phyloP scores from a whole-genome alignment of 2,113 vertebrate species.

The Chionomys nivalis region DNA sequence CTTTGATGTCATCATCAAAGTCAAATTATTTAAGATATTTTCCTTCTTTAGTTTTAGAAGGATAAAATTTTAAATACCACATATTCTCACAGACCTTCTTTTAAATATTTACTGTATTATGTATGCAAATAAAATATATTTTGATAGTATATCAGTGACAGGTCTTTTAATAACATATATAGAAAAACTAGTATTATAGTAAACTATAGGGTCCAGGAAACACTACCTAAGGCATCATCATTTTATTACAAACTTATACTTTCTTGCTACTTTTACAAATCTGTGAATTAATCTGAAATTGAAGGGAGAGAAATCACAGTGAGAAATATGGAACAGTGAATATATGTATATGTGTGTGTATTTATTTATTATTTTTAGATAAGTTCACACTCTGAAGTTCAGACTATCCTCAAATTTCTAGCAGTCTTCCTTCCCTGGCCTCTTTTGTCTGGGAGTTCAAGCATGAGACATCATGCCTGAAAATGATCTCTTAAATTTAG shows the following conservation, averaged over 20 bases:
- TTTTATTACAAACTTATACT: not conserved
- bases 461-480: not conserved
- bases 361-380: not conserved
- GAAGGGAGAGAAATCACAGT: not conserved
- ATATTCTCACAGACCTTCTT: not conserved
- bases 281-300: not conserved
- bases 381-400: too few relatives aligned
- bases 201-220: not conserved
- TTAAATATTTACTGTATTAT: constrained; percentile 5
- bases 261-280: not conserved
- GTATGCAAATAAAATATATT: not conserved
- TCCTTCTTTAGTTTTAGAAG: not conserved
- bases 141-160: not conserved
- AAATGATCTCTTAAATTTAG: not conserved
- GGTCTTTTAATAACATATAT: not conserved
- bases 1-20: not conserved
- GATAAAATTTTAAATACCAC: not conserved
- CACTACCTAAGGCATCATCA: not conserved
- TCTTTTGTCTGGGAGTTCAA: not conserved
- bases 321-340: not conserved
- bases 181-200: not conserved
- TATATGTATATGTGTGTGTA: too few relatives aligned
- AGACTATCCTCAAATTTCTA: not conserved
- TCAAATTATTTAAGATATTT: not conserved
- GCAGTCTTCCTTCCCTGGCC: not conserved